A percentile compares a stretch with the other conserved stretches of the same genome.
Conservation (phyloP, 2,113 vertebrate species). For the Bubo bubo region DNA sequence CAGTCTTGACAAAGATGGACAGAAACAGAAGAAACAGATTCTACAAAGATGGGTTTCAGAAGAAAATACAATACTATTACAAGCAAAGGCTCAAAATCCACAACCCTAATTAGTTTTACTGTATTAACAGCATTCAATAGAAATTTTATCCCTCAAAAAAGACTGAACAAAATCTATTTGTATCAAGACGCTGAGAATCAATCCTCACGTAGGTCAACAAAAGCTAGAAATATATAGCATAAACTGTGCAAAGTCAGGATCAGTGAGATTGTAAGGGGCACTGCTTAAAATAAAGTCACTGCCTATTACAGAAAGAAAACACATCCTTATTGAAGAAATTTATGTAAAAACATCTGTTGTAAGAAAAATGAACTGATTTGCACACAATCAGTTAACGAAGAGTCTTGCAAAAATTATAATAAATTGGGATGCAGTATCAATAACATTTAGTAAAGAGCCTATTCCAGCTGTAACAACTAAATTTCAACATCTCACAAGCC, state of each 20-base stretch:
- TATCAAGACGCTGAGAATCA: not conserved
- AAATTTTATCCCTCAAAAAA: not conserved
- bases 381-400: not conserved
- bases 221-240: not conserved
- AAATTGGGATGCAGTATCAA: not conserved
- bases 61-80: not conserved
- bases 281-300: not conserved
- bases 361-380: not conserved
- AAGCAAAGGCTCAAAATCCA: not conserved
- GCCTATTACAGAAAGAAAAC: not conserved
- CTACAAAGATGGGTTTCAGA: constrained; percentile 3
- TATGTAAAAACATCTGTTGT: not conserved
- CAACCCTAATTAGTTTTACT: not conserved
- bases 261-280: not conserved
- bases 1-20: not conserved
- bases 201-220: not conserved
- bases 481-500: not conserved
- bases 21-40: not conserved
- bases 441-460: not conserved
- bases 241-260: not conserved
- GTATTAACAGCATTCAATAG: not conserved
- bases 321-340: not conserved
- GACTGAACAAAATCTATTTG: not conserved
- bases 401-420: not conserved
- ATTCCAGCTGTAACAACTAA: not conserved